phyloP scores from a whole-genome alignment of 2,797 vertebrate genomes.

The Uromys caudimaculatus region DNA sequence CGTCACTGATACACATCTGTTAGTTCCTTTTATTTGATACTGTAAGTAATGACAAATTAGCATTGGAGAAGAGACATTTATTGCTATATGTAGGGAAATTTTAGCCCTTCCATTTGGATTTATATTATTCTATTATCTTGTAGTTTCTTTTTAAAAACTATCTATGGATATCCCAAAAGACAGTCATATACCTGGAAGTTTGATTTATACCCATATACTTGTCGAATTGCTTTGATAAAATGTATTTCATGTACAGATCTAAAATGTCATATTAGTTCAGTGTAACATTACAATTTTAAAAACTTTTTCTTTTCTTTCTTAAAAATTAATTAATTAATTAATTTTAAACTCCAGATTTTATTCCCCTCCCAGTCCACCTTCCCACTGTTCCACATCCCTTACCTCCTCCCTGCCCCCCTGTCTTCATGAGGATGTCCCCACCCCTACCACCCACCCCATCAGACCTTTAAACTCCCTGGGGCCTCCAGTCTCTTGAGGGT shows the following conservation, averaged over 20 bases:
- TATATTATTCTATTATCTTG: neutral
- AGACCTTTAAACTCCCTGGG: no score
- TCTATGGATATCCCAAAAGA: neutral
- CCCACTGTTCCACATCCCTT: no score
- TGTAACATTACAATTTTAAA: no score
- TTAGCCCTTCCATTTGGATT: neutral
- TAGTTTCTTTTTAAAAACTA: neutral
- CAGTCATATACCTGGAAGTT: neutral
- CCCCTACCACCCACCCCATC: no score
- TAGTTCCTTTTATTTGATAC: neutral
- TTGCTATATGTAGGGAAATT: neutral
- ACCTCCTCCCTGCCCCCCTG: no score
- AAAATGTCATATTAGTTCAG: neutral
- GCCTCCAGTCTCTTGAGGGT: no score
- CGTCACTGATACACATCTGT: neutral
- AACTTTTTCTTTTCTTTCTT: no score
- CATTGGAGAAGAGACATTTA: neutral
- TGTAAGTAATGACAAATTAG: neutral
- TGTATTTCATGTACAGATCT: neutral
- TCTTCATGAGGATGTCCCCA: no score
- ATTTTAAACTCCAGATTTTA: no score
- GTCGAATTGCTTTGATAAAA: neutral
- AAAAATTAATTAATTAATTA: no score
- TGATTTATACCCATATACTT: neutral
- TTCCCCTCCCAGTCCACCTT: no score